Evolutionary conservation across 2,888 invertebrate genomes (phyloP).

Genomic region (Lepetodrilus schrolli): DNA sequence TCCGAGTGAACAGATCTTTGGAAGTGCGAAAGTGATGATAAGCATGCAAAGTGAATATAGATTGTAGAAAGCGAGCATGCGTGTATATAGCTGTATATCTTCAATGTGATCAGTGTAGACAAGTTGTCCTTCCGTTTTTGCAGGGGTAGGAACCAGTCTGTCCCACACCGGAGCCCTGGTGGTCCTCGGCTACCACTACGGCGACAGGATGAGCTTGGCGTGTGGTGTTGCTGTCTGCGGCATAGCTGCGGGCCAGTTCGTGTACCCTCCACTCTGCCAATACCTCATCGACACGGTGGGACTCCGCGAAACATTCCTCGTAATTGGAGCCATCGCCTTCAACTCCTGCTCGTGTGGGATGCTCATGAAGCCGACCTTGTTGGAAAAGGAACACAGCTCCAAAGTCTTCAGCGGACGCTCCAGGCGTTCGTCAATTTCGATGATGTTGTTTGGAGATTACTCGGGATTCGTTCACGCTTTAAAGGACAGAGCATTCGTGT

Average conservation of each 20-base stretch:
- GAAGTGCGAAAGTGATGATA: too few relatives aligned
- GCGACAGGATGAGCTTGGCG: not conserved
- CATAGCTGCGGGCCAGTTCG: not conserved
- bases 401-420: not conserved
- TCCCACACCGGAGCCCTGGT: not conserved
- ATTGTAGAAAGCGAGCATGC: too few relatives aligned
- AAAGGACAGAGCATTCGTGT: not conserved
- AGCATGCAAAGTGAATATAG: too few relatives aligned
- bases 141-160: not conserved
- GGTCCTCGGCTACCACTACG: slow-evolving; percentile 2
- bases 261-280: not conserved
- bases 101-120: too few relatives aligned
- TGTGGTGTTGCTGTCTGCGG: not conserved
- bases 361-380: slow-evolving; percentile 1
- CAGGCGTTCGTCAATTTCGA: not conserved
- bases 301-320: not conserved
- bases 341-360: not conserved
- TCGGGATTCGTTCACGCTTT: not conserved
- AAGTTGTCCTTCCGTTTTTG: too few relatives aligned
- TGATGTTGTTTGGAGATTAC: not conserved
- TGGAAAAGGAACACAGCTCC: not conserved
- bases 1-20: too few relatives aligned
- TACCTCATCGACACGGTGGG: slow-evolving; percentile 1
- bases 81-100: too few relatives aligned
- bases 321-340: not conserved